Evolutionary conservation across 1,140 invertebrate genomes (phyloP).

Genomic region (Pogonomyrmex californicus): DNA sequence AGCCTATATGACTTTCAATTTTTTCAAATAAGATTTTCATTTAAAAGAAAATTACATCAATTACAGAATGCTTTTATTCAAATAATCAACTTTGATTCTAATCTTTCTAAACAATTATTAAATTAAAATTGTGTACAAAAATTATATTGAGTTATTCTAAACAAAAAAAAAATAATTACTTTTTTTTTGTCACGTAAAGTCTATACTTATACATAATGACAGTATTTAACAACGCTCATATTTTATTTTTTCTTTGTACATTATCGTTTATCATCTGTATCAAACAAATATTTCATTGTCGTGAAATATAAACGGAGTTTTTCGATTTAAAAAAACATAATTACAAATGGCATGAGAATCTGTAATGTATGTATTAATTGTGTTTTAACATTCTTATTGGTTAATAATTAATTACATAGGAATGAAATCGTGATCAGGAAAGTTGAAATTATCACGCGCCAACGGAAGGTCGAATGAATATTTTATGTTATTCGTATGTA

Average conservation of each 20-base stretch:
- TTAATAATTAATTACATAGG: conserved; percentile 54
- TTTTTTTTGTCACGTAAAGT: background rate
- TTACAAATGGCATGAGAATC: conserved; percentile 29
- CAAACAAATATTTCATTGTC: background rate
- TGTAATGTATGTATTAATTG: conserved; percentile 30
- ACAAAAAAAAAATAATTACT: background rate
- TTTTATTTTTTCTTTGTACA: background rate
- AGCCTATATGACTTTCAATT: too few relatives aligned
- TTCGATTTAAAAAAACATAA: background rate
- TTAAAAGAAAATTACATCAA: too few relatives aligned
- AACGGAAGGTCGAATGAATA: conserved; percentile 63
- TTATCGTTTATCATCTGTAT: conserved; percentile 22
- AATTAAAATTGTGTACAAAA: background rate
- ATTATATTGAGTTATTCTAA: background rate
- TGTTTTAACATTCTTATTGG: conserved; percentile 17
- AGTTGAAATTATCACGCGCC: conserved; percentile 42
- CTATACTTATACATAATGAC: background rate
- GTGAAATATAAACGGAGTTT: conserved; percentile 18
- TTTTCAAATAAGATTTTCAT: too few relatives aligned
- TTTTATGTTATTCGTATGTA: conserved; percentile 63
- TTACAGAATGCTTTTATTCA: background rate
- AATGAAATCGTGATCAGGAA: conserved; percentile 30
- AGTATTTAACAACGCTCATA: background rate
- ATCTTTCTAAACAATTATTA: background rate
- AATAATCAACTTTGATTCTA: background rate